Evolutionary conservation across 2,888 invertebrate genomes (phyloP).

Genomic region (Abrostola tripartita): DNA sequence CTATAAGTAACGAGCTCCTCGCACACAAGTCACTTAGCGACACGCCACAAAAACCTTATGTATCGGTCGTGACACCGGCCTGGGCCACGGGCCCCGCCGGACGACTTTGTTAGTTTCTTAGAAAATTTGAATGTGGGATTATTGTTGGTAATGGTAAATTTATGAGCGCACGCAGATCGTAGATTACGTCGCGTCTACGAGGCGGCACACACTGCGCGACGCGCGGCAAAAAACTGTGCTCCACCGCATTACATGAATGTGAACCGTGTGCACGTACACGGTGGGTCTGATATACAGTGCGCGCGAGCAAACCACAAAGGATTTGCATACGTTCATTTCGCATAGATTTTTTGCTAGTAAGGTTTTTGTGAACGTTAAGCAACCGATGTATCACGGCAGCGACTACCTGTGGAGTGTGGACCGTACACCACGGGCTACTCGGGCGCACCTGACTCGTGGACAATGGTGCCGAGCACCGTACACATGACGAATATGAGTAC

Average conservation of each 20-base stretch:
- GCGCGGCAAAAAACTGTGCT: conserved; percentile 17
- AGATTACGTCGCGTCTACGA: conserved; percentile 45
- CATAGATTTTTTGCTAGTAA: conserved; percentile 60
- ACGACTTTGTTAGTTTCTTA: conserved; percentile 24
- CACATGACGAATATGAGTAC: no score
- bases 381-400: conserved; percentile 40
- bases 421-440: neutral
- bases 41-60: neutral
- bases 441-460: neutral
- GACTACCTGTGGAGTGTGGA: conserved; percentile 56
- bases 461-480: no score
- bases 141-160: conserved; percentile 42
- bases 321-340: conserved; percentile 63
- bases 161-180: conserved; percentile 53
- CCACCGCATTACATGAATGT: neutral
- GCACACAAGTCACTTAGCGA: no score
- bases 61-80: conserved; percentile 8
- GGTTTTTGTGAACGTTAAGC: conserved; percentile 56
- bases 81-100: neutral
- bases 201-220: conserved; percentile 17
- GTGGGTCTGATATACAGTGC: neutral
- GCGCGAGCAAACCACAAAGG: conserved; percentile 37
- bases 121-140: conserved; percentile 36
- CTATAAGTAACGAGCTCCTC: neutral
- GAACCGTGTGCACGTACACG: neutral